Percentiles rank a stretch among this genome's conserved stretches.
Conservation (phyloP, 2,797 vertebrate species). For the Tauraco hartlaubi region DNA sequence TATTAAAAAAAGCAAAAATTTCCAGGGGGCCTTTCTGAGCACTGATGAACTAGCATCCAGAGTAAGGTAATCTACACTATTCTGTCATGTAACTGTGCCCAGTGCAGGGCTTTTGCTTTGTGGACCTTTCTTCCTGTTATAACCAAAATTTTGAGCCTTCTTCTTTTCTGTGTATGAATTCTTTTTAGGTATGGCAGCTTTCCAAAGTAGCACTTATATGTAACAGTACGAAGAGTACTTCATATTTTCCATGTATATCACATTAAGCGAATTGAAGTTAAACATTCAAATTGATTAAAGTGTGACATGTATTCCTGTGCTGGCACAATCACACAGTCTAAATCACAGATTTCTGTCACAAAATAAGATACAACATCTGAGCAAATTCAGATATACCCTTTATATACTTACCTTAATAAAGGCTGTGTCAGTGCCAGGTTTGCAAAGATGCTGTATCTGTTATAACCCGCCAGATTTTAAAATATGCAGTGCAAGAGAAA, state of each 20-base stretch:
- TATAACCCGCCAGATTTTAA: not conserved
- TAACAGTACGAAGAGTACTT: not conserved
- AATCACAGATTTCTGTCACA: not conserved
- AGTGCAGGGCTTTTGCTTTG: fast-evolving
- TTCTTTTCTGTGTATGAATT: not conserved
- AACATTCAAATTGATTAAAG: not conserved
- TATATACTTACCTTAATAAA: not conserved
- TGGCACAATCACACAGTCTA: not conserved
- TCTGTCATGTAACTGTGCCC: not conserved
- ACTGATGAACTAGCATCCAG: not conserved
- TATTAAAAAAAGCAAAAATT: not conserved
- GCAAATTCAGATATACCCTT: not conserved
- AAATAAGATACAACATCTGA: not conserved
- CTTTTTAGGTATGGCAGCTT: not conserved
- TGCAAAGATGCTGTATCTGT: not conserved
- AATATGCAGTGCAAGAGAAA: not conserved
- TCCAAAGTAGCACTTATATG: not conserved
- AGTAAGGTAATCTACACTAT: not conserved
- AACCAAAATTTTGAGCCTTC: not conserved
- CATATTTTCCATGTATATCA: not conserved
- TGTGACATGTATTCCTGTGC: not conserved
- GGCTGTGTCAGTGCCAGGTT: not conserved
- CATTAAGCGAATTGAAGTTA: not conserved
- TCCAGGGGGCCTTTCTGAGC: not conserved
- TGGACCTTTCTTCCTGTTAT: not conserved